Evolutionary conservation across 1,140 invertebrate genomes (phyloP).

Genomic region (Ectropis grisescens): DNA sequence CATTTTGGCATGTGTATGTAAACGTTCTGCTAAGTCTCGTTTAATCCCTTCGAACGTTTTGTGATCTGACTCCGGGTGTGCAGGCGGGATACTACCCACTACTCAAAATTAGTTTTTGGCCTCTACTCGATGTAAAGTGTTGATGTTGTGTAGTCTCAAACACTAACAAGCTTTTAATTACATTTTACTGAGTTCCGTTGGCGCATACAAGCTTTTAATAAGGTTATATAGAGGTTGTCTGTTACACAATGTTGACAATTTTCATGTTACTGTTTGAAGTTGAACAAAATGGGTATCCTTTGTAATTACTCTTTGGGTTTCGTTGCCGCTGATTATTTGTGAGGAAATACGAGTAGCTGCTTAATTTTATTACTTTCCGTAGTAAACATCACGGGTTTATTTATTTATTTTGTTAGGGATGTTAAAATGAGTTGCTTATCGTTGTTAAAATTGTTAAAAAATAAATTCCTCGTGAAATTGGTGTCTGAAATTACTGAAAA

Average conservation of each 20-base stretch:
- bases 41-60: slow-evolving; percentile 21
- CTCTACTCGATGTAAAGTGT: slow-evolving; percentile 29
- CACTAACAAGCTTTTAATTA: slow-evolving; percentile 55
- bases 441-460: too few species aligned
- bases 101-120: slow-evolving; percentile 29
- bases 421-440: too few species aligned
- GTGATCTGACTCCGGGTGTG: slow-evolving; percentile 7
- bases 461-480: too few species aligned
- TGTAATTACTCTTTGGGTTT: too few species aligned
- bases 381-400: too few species aligned
- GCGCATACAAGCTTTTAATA: slow-evolving; percentile 17
- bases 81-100: slow-evolving; percentile 2
- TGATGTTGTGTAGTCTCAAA: slow-evolving; percentile 28
- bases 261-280: too few species aligned
- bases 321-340: too few species aligned
- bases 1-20: slow-evolving; percentile 21
- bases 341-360: too few species aligned
- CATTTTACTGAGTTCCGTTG: slow-evolving; percentile 23
- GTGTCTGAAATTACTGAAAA: too few species aligned
- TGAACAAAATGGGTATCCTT: too few species aligned
- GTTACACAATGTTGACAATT: slow-evolving; percentile 21
- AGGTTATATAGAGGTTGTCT: slow-evolving; percentile 9
- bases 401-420: too few species aligned
- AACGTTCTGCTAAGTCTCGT: slow-evolving; percentile 15
- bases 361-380: too few species aligned